phyloP scores from a whole-genome alignment of 2,797 vertebrate genomes.

The Sebastes taczanowskii region DNA sequence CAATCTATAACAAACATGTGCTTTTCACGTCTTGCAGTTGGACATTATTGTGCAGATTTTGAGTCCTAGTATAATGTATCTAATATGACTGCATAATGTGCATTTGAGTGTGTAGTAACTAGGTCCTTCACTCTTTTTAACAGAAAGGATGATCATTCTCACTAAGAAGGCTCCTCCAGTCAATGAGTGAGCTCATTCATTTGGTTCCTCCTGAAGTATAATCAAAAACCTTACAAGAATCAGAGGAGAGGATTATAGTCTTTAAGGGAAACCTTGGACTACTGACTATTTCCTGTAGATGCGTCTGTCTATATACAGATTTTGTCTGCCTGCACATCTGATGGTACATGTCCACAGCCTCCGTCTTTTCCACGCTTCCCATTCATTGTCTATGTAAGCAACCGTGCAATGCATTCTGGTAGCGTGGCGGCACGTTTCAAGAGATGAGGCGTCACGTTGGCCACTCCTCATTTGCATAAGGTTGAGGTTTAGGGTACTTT shows the following conservation, averaged over 20 bases:
- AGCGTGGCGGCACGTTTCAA: too few relatives aligned
- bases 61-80: conserved; percentile 15
- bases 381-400: too few relatives aligned
- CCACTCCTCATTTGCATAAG: too few relatives aligned
- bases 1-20: conserved; percentile 50
- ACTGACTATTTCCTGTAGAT: not conserved
- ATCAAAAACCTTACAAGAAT: not conserved
- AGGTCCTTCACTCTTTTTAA: not conserved
- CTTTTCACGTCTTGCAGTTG: conserved; percentile 29
- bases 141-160: not conserved
- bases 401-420: too few relatives aligned
- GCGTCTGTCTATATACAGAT: not conserved
- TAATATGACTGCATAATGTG: conserved; percentile 17
- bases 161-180: not conserved
- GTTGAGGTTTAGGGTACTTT: too few relatives aligned
- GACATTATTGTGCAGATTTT: conserved; percentile 37
- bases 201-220: not conserved
- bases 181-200: not conserved
- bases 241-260: not conserved
- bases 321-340: not conserved
- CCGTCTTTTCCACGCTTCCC: too few relatives aligned
- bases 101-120: not conserved
- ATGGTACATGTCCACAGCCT: not conserved
- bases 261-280: not conserved
- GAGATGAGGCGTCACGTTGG: too few relatives aligned